Evolutionary conservation across 2,797 vertebrate genomes (phyloP), one percentile per base, ranked within the genome.

Genomic region (Hydrocynus forskahlii): DNA sequence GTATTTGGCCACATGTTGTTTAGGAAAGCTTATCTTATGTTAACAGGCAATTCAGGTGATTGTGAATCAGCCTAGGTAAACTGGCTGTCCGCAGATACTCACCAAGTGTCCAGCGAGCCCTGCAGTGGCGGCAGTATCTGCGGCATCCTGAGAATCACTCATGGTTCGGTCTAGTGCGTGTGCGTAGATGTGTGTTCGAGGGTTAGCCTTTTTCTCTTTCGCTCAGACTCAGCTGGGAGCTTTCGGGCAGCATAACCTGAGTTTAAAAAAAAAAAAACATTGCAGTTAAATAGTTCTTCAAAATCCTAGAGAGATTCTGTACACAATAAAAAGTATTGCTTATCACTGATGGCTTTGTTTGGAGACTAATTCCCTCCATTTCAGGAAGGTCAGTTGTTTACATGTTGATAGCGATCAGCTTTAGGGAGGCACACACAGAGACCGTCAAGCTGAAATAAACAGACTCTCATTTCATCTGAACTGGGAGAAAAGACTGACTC

Each of bases 171-270:
- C 6, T 35, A 45, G n/a, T 40, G 35, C 55, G 78, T 59, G 54
- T 63, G 50, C n/a, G 54, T 13, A n/a, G 23, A 29, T 78, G 35
- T 52, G 19, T 12, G 72, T 16, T 50, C 73, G 73, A 64, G 54
- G 52, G 71, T 87, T 88, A 89, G 73, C 89, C 89, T 79, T 90
- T 90, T 83, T 90, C 88, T 83, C 82, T 89, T 83, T 88, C 85
- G 83, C 86, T 90, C 85, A 86, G 87, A 87, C 83, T 87, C 85
- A 90, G 79, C 85, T 81, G 81, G 84, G 86, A 83, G 80, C 81
- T 80, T 87, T 85, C 68, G 84, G 78, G 86, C 83, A 89, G 86
- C 87, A 89, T 89, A 88, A 89, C 88, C 88, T 89, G 71, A 59
- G 25, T 70, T 66, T 63, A 25, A 50, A 40, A 0, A 19, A 76